phyloP scores from a whole-genome alignment of 1,140 invertebrate species.

The Calliphora vicina region DNA sequence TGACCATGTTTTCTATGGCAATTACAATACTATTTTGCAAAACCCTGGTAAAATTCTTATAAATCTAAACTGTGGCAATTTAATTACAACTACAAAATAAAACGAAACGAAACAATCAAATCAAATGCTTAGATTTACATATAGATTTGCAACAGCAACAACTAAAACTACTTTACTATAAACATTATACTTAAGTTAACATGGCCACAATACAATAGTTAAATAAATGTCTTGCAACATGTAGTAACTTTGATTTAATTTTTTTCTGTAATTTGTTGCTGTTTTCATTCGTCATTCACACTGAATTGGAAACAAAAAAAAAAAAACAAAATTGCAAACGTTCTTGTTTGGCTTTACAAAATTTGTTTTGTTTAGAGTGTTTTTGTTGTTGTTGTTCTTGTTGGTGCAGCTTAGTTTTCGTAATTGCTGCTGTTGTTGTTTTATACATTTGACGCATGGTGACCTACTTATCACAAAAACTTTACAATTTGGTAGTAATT shows the following conservation, averaged over 20 bases:
- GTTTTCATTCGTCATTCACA: neutral
- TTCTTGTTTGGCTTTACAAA: neutral
- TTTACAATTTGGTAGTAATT: neutral
- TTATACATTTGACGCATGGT: neutral
- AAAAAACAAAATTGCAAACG: neutral
- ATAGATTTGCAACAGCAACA: neutral
- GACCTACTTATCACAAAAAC: slow-evolving; percentile 5
- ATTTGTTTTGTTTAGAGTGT: no score
- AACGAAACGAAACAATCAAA: no score
- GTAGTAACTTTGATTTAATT: neutral
- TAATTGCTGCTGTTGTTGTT: slow-evolving; percentile 10
- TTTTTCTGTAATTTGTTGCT: neutral
- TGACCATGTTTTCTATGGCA: neutral
- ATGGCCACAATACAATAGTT: neutral
- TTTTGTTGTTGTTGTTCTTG: slow-evolving; percentile 13
- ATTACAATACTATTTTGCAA: neutral
- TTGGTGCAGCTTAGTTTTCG: neutral
- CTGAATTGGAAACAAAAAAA: neutral
- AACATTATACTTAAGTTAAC: neutral
- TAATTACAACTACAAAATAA: no score
- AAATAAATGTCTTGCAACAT: neutral
- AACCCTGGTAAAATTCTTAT: neutral
- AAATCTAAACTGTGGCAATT: no score
- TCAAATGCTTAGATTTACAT: neutral
- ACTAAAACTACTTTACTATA: neutral